phyloP scores from a whole-genome alignment of 2,797 vertebrate genomes.

The Lithobates sylvaticus region DNA sequence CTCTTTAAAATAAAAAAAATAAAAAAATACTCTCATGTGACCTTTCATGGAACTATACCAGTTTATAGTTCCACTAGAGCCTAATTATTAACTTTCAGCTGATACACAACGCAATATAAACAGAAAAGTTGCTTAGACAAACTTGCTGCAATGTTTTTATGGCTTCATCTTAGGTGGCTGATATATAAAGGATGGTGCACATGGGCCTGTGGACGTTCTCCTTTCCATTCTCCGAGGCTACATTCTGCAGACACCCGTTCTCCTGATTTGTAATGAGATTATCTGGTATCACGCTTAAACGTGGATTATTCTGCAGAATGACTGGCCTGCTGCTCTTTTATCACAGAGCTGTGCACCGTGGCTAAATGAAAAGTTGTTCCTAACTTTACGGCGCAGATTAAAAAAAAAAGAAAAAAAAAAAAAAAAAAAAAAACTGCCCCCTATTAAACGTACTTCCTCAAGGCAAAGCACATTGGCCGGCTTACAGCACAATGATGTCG shows the following conservation, averaged over 20 bases:
- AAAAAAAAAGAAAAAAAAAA: slow-evolving; percentile 67
- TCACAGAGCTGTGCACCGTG: slow-evolving; percentile 67
- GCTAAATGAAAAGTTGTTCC: slow-evolving; percentile 73
- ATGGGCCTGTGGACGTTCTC: not conserved
- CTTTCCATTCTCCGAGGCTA: not conserved
- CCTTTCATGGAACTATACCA: too few relatives aligned
- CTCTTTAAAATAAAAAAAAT: too few relatives aligned
- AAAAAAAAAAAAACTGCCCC: slow-evolving; percentile 72
- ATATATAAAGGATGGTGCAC: not conserved
- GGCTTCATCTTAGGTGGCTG: not conserved
- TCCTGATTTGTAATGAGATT: slow-evolving; percentile 9
- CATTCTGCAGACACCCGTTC: not conserved
- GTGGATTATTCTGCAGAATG: slow-evolving; percentile 69
- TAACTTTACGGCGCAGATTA: slow-evolving; percentile 77
- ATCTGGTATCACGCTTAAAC: slow-evolving; percentile 69
- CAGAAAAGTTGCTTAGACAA: too few relatives aligned
- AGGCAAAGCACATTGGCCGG: slow-evolving; percentile 84
- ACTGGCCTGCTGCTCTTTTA: slow-evolving; percentile 73
- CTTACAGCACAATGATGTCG: slow-evolving; percentile 88
- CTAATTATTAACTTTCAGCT: too few relatives aligned
- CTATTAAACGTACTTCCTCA: slow-evolving; percentile 80
- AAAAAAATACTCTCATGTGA: too few relatives aligned
- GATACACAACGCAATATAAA: too few relatives aligned
- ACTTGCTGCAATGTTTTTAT: too few relatives aligned
- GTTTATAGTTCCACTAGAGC: too few relatives aligned